Evolutionary conservation across 2,113 vertebrate species (phyloP).

Genomic region (Numida meleagris): DNA sequence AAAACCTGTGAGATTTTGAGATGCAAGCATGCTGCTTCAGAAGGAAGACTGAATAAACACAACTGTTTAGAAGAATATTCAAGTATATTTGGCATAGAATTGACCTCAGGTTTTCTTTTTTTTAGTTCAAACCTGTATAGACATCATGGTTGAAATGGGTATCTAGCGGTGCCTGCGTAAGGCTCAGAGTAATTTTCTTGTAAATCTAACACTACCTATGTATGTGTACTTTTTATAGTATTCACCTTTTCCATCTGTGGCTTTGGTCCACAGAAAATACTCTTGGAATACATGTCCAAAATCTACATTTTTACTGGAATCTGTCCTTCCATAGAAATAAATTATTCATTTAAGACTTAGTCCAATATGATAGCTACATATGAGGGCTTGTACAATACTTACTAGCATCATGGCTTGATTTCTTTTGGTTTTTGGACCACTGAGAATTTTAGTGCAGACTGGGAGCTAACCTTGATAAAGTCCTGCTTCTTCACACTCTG

Average conservation of each 20-base stretch:
- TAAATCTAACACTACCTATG: not conserved
- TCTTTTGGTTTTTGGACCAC: not conserved
- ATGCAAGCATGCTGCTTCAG: not conserved
- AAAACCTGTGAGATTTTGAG: not conserved
- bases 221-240: not conserved
- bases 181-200: not conserved
- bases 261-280: not conserved
- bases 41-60: not conserved
- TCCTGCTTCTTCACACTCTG: not conserved
- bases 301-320: not conserved
- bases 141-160: not conserved
- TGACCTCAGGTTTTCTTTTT: not conserved
- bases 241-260: not conserved
- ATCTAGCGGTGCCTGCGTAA: not conserved
- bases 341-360: not conserved
- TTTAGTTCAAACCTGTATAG: not conserved
- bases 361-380: not conserved
- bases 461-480: not conserved
- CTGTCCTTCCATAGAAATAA: not conserved
- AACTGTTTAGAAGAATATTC: not conserved
- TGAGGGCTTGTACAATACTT: not conserved
- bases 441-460: not conserved
- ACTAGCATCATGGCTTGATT: not conserved
- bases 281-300: not conserved
- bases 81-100: not conserved